Percentiles rank a stretch among this genome's conserved stretches.
These are phyloP conservation scores for Papilio aristodemus DNA, from an alignment of 1,140 invertebrate species.

Conservation along the genomic window DNA sequence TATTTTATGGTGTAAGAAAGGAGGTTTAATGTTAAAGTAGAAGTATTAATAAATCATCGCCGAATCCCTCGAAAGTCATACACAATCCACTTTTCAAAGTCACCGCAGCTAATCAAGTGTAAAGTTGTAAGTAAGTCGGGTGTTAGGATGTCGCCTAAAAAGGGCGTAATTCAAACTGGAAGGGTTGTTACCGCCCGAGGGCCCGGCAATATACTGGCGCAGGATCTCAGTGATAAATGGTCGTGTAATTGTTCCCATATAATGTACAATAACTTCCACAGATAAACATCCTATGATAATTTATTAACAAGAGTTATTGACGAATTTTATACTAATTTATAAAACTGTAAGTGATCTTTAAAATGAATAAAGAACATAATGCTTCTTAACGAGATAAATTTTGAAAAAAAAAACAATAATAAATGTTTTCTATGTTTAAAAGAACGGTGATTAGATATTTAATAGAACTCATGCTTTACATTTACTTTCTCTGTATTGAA, in stretches of 20 bases:
- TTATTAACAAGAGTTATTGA: slow-evolving; percentile 25
- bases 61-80: slow-evolving; percentile 26
- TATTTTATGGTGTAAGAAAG: too few relatives aligned
- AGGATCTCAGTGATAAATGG: slow-evolving; percentile 64
- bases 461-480: too few relatives aligned
- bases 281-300: slow-evolving; percentile 51
- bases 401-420: neutral
- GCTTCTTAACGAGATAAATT: neutral
- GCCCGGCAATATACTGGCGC: slow-evolving; percentile 53
- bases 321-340: slow-evolving; percentile 16
- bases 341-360: neutral
- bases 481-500: too few relatives aligned
- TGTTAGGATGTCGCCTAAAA: slow-evolving; percentile 39
- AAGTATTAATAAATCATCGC: slow-evolving; percentile 20
- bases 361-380: neutral
- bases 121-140: slow-evolving; percentile 50
- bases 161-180: slow-evolving; percentile 54
- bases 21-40: neutral
- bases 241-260: slow-evolving; percentile 71
- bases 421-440: too few relatives aligned
- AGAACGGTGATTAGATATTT: neutral
- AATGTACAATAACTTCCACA: slow-evolving; percentile 65
- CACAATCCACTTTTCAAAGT: slow-evolving; percentile 46
- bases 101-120: slow-evolving; percentile 61
- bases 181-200: slow-evolving; percentile 53